Conservation (phyloP, 2,113 vertebrate species). For the Seriola quinqueradiata region DNA sequence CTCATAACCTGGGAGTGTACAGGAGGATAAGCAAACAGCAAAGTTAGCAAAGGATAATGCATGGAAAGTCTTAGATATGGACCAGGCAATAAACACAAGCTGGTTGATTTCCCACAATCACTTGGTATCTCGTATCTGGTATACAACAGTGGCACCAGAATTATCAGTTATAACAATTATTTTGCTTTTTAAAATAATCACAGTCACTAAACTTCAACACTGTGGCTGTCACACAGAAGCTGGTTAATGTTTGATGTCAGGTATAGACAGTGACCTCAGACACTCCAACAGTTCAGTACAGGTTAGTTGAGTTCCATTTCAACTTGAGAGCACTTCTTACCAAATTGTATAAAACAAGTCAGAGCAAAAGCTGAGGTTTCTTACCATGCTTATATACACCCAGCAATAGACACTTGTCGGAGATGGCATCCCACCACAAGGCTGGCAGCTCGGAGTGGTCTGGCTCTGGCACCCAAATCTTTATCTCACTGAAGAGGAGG, state of each 20-base stretch:
- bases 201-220: background rate
- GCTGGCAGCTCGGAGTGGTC: constrained; percentile 96
- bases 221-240: background rate
- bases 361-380: constrained; percentile 51
- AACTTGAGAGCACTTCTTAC: background rate
- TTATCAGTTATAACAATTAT: background rate
- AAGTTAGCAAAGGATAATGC: constrained; percentile 16
- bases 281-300: background rate
- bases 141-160: background rate
- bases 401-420: constrained; percentile 96
- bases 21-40: constrained; percentile 29
- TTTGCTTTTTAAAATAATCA: background rate
- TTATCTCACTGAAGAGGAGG: constrained; percentile 89
- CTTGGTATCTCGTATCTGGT: background rate
- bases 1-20: constrained; percentile 90
- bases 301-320: background rate
- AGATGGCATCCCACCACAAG: constrained; percentile 94
- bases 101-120: constrained; percentile 38
- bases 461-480: constrained; percentile 96
- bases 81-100: constrained; percentile 13
- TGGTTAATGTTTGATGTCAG: constrained; percentile 2
- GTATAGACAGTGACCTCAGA: background rate
- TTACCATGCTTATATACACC: constrained; percentile 98
- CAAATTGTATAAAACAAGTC: background rate
- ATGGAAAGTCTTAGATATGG: constrained; percentile 33